Base-by-base conservation (phyloP, 2,888 invertebrate species). In the Serrognathus titanus region DNA sequence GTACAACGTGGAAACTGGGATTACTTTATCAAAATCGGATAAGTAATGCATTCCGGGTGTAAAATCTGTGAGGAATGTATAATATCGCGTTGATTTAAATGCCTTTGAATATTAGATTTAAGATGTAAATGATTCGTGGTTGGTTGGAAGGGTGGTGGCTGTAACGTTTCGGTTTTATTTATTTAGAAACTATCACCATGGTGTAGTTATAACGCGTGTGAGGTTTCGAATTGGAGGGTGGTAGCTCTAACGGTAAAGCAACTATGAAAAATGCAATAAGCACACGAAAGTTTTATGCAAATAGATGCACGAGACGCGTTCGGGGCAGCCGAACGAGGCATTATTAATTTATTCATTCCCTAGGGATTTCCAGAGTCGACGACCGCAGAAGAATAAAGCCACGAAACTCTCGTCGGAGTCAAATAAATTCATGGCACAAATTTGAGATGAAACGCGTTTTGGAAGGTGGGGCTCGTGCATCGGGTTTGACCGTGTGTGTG, bases 281-380 rank as follows among this genome's bases (percentile, higher is more conserved):
- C 63, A 62, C 63, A 66, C 57, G 62, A 64, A 68, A 69, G 66
- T 69, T 69, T 68, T 66, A 69, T 70, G 68, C 68, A 69, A 71
- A 71, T 70, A 70, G 65, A 70, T 69, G 68, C 68, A 64, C 58
- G 58, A 69, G 68, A 67, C 67, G 63, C 66, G 64, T 66, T 64
- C 62, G 60, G 65, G 63, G 58, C 65, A 63, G 59, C 63, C 63
- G 67, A 66, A 70, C 65, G 67, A 67, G 62, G 63, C 67, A 71
- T 71, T 71, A 72, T 71, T 73, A 72, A 73, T 72, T 71, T 72
- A 71, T 72, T 71, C 71, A 69, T 69, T 68, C 68, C 68, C 71
- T 59, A 57, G 63, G 57, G 64, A 61, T 56, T 54, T 61, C 51
- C 60, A 60, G 60, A 67, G 63, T 66, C 67, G 68, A 66, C 70